phyloP scores from a whole-genome alignment of 2,797 vertebrate genomes.

The Manis crassicaudata region DNA sequence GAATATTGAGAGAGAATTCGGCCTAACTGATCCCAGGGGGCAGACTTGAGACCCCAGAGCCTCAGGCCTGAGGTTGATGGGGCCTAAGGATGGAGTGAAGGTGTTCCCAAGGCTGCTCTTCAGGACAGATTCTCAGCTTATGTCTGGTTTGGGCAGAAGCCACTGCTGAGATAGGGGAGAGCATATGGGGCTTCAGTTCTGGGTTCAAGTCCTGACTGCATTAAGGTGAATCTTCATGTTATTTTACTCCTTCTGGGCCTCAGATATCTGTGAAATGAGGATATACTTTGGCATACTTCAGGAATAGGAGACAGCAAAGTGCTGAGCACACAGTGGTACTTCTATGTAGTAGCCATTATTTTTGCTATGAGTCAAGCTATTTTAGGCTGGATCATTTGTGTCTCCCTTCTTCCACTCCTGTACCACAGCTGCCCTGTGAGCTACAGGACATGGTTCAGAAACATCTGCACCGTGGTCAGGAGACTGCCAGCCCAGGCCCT shows the following conservation, averaged over 20 bases:
- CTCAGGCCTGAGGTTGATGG: neutral
- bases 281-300: neutral
- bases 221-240: neutral
- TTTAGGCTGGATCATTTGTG: conserved; percentile 14
- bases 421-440: conserved; percentile 93
- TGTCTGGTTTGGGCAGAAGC: neutral
- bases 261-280: neutral
- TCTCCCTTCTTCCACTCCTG: conserved; percentile 64
- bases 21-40: neutral
- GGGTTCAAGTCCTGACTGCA: neutral
- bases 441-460: conserved; percentile 98
- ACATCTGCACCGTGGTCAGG: conserved; percentile 92
- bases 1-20: neutral
- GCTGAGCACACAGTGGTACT: neutral
- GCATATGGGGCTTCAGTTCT: neutral
- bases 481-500: conserved; percentile 84
- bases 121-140: neutral
- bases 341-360: rapidly evolving
- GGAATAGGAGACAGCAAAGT: neutral
- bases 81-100: too few species aligned
- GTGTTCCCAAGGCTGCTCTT: neutral
- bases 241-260: neutral
- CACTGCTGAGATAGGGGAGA: neutral
- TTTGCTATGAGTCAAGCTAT: neutral
- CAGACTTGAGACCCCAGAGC: neutral